Evolutionary conservation across 2,888 invertebrate genomes (phyloP).

Genomic region (Pecten maximus): DNA sequence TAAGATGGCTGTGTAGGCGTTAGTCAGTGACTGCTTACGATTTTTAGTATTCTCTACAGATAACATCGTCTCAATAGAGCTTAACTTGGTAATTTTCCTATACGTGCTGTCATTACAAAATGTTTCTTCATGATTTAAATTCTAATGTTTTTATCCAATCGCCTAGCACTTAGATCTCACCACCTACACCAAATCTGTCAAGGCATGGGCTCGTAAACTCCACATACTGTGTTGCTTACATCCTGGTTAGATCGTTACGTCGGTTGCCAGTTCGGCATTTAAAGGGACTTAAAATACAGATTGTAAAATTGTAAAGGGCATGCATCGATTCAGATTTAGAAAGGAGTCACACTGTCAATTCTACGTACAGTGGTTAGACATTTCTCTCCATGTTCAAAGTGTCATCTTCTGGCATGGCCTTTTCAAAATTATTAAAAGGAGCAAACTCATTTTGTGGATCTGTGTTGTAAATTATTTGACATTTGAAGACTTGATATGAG

Average conservation of each 20-base stretch:
- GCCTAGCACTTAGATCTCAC: neutral
- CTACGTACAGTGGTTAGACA: neutral
- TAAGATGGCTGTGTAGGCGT: neutral
- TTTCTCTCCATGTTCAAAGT: neutral
- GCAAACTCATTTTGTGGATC: neutral
- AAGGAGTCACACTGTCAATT: neutral
- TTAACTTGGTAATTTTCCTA: neutral
- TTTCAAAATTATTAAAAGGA: neutral
- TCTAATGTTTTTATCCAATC: neutral
- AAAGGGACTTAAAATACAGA: neutral
- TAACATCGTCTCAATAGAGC: neutral
- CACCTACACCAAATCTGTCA: conserved; percentile 12
- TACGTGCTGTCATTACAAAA: neutral
- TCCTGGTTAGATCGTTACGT: neutral
- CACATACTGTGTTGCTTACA: neutral
- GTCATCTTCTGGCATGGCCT: neutral
- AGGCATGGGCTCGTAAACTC: neutral
- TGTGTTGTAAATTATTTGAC: no score
- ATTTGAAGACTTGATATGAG: no score
- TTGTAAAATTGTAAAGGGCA: neutral
- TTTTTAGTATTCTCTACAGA: neutral
- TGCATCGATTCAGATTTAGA: neutral
- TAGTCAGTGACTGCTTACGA: neutral
- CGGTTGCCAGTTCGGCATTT: neutral
- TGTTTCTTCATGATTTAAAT: neutral